phyloP scores from a whole-genome alignment of 2,888 invertebrate species.

The Plebejus argus region DNA sequence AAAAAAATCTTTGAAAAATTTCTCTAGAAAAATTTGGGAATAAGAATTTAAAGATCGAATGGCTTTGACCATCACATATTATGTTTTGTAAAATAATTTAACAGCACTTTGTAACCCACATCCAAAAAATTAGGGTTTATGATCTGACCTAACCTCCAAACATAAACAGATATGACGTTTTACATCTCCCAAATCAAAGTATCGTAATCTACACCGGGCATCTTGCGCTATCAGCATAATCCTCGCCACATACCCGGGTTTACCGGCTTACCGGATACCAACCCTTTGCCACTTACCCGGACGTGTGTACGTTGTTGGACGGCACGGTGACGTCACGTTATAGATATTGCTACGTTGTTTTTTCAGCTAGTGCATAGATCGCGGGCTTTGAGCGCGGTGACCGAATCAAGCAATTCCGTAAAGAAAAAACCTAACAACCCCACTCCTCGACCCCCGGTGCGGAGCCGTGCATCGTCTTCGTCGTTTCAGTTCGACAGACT shows the following conservation, averaged over 20 bases:
- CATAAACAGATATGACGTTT: not conserved
- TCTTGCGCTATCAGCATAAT: slow-evolving; percentile 50
- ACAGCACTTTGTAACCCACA: not conserved
- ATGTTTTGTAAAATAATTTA: too few species aligned
- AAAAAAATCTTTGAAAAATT: too few species aligned
- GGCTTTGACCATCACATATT: too few species aligned
- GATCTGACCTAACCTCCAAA: not conserved
- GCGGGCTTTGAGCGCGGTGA: too few species aligned
- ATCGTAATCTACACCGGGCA: not conserved
- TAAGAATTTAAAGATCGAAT: too few species aligned
- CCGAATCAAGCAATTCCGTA: too few species aligned
- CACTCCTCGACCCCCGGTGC: too few species aligned
- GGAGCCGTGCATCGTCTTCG: too few species aligned
- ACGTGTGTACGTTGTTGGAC: slow-evolving; percentile 47
- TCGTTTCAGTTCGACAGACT: too few species aligned
- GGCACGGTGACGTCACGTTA: not conserved
- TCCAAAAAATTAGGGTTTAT: not conserved
- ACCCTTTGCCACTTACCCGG: slow-evolving; percentile 55
- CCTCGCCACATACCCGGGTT: slow-evolving; percentile 49
- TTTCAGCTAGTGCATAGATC: too few species aligned
- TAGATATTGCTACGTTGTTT: not conserved
- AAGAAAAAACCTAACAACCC: too few species aligned
- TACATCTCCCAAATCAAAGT: not conserved
- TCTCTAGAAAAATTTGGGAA: too few species aligned
- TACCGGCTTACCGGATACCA: slow-evolving; percentile 57